Evolutionary conservation across 1,140 invertebrate genomes (phyloP).

Genomic region (Frieseomelitta varia): DNA sequence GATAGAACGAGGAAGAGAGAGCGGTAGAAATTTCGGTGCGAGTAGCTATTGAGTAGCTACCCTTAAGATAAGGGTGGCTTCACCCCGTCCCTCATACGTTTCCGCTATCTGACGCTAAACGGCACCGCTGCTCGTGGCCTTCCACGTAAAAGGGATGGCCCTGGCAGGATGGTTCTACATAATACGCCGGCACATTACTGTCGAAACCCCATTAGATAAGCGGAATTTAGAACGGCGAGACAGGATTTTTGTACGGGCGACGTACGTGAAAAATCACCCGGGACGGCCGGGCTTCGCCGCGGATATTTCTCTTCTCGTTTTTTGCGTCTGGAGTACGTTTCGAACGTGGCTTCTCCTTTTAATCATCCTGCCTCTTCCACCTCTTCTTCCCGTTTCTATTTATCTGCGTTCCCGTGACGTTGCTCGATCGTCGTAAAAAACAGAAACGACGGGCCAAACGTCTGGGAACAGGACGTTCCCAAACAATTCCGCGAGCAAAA

Average conservation of each 20-base stretch:
- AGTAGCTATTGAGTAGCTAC: constrained; percentile 79
- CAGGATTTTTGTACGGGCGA: constrained; percentile 66
- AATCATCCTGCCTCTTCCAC: not conserved
- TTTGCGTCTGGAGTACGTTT: not conserved
- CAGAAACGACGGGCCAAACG: too few relatives aligned
- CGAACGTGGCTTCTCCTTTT: not conserved
- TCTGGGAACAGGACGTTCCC: not conserved
- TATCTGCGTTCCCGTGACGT: not conserved
- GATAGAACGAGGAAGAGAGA: constrained; percentile 49
- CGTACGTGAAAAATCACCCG: constrained; percentile 63
- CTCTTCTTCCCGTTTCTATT: not conserved
- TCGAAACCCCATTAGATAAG: constrained; percentile 75
- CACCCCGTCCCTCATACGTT: constrained; percentile 75
- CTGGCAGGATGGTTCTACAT: constrained; percentile 75
- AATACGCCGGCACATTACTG: constrained; percentile 78
- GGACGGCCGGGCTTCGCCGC: constrained; percentile 32
- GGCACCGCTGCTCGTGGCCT: constrained; percentile 72
- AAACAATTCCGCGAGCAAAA: not conserved
- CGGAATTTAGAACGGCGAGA: constrained; percentile 76
- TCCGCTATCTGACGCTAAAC: constrained; percentile 76
- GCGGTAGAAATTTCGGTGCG: constrained; percentile 68
- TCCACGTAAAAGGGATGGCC: constrained; percentile 75
- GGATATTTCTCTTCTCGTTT: constrained; percentile 5
- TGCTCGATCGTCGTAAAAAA: not conserved
- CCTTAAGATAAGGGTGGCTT: constrained; percentile 80